Evolutionary conservation across 1,140 invertebrate species (phyloP).

Genomic region (Druon quercuslanigerum): DNA sequence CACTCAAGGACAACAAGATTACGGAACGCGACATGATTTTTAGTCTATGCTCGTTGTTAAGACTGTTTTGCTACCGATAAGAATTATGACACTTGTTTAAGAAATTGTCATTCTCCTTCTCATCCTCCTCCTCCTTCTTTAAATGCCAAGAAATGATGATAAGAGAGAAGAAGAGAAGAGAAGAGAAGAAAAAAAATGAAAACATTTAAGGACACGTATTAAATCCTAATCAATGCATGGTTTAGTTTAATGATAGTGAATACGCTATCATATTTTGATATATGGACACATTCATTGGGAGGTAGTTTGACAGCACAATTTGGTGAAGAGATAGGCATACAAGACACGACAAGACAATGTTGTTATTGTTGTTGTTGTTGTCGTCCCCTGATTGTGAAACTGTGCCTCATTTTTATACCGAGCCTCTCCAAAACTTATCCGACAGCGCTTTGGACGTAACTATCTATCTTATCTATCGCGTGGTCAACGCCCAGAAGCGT

Average conservation of each 20-base stretch:
- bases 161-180: too few species aligned
- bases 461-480: too few species aligned
- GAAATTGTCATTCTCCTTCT: conserved; percentile 69
- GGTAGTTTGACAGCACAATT: conserved; percentile 65
- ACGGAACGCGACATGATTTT: conserved; percentile 70
- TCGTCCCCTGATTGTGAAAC: conserved; percentile 72
- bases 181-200: conserved; percentile 47
- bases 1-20: conserved; percentile 71
- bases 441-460: conserved; percentile 61
- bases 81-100: conserved; percentile 71
- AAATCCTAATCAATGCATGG: conserved; percentile 71
- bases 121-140: too few species aligned
- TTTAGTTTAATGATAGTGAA: conserved; percentile 70
- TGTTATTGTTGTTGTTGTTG: too few species aligned
- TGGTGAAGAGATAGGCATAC: conserved; percentile 54
- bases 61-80: conserved; percentile 74
- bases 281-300: conserved; percentile 74
- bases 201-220: conserved; percentile 72
- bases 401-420: conserved; percentile 75
- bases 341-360: too few species aligned
- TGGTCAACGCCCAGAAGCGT: conserved; percentile 46
- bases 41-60: conserved; percentile 75
- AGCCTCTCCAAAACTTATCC: conserved; percentile 65
- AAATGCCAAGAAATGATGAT: too few species aligned
- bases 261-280: conserved; percentile 65